A percentile compares a stretch with the other conserved stretches of the same genome.
phyloP scores from a whole-genome alignment of 2,888 invertebrate genomes.

The Keiferia lycopersicella region DNA sequence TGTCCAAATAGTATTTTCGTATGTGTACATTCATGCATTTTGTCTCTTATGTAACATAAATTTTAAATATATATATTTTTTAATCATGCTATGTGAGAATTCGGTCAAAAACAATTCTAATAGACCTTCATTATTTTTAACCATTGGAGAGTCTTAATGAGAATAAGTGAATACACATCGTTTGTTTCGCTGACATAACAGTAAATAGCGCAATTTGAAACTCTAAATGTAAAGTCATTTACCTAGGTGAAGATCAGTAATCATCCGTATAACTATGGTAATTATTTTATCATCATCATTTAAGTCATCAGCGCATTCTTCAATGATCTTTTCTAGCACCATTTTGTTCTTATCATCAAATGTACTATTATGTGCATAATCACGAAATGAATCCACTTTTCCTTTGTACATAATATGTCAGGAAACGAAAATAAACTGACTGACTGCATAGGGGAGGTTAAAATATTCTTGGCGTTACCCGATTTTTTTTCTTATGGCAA shows the following conservation, averaged over 20 bases:
- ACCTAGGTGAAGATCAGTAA: neutral
- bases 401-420: no score
- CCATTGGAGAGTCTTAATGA: neutral
- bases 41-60: no score
- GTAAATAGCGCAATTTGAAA: neutral
- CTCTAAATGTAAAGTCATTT: neutral
- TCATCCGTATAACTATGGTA: neutral
- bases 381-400: no score
- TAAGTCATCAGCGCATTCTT: no score
- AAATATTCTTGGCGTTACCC: no score
- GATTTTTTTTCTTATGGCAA: no score
- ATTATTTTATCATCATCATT: slow-evolving; percentile 8
- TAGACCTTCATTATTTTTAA: neutral
- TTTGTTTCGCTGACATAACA: slow-evolving; percentile 4
- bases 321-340: neutral
- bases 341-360: no score
- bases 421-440: no score
- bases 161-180: neutral
- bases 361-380: no score
- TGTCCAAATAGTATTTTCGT: no score
- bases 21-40: no score
- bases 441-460: no score
- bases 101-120: slow-evolving; percentile 1
- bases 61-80: neutral
- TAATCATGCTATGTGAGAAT: neutral